Evolutionary conservation across 1,140 invertebrate species (phyloP).

Genomic region (Drosophila sechellia): DNA sequence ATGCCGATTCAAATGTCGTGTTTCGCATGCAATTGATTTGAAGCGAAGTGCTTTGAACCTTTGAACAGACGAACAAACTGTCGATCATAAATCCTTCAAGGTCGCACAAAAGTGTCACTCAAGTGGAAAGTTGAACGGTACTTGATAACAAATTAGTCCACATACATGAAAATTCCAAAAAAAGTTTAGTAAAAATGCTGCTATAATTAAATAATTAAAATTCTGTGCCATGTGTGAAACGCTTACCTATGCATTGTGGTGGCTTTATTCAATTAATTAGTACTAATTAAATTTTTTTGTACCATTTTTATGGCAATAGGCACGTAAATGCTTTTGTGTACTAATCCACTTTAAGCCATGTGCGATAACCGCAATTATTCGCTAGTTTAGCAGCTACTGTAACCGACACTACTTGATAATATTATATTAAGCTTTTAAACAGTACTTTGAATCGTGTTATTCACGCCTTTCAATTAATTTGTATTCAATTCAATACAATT

Average conservation of each 20-base stretch:
- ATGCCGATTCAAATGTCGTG: constrained; percentile 36
- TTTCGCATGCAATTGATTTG: constrained; percentile 38
- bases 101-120: constrained; percentile 44
- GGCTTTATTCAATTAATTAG: constrained; percentile 12
- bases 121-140: constrained; percentile 61
- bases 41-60: constrained; percentile 58
- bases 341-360: constrained; percentile 6
- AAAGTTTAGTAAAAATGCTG: background rate
- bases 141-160: constrained; percentile 5
- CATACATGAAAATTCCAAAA: background rate
- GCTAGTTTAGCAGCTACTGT: constrained; percentile 19
- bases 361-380: constrained; percentile 28
- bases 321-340: constrained; percentile 10
- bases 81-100: constrained; percentile 70
- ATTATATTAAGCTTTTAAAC: background rate
- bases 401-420: constrained; percentile 4
- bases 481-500: background rate
- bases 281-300: constrained; percentile 14
- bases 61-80: constrained; percentile 30
- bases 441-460: constrained; percentile 2
- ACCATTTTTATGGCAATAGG: constrained; percentile 11
- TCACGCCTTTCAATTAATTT: constrained; percentile 4
- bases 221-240: background rate
- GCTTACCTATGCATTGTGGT: background rate
- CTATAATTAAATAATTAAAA: background rate